Conservation (phyloP, 2,888 invertebrate genomes). For the Cephus rjabovi region DNA sequence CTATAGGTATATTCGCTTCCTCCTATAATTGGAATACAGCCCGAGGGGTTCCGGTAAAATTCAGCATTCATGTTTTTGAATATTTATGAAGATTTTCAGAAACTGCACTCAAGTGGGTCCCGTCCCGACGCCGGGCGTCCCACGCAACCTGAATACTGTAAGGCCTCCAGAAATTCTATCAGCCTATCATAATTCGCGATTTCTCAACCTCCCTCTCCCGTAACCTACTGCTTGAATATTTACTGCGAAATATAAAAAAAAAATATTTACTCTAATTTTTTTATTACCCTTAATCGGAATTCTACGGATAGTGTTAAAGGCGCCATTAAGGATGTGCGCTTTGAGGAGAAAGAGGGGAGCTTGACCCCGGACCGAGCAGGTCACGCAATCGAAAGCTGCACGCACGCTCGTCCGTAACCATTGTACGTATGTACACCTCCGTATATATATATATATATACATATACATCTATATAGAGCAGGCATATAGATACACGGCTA, state of each 20-base stretch:
- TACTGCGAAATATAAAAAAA: background rate
- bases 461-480: background rate
- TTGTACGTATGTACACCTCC: too few species aligned
- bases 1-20: background rate
- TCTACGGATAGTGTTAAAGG: background rate
- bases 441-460: background rate
- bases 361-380: conserved; percentile 31
- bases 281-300: background rate
- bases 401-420: conserved; percentile 10
- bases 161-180: background rate
- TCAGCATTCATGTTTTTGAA: conserved; percentile 23
- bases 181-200: background rate
- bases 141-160: background rate
- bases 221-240: background rate
- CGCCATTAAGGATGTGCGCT: background rate
- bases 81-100: conserved; percentile 31
- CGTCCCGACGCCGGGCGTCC: conserved; percentile 16
- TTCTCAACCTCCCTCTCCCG: background rate
- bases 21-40: background rate
- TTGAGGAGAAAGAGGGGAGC: conserved; percentile 12
- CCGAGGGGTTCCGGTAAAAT: conserved; percentile 5
- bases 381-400: conserved; percentile 34
- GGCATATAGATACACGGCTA: background rate
- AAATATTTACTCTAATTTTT: background rate
- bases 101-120: conserved; percentile 19